phyloP scores from a whole-genome alignment of 2,113 vertebrate genomes.

The Murina feae region DNA sequence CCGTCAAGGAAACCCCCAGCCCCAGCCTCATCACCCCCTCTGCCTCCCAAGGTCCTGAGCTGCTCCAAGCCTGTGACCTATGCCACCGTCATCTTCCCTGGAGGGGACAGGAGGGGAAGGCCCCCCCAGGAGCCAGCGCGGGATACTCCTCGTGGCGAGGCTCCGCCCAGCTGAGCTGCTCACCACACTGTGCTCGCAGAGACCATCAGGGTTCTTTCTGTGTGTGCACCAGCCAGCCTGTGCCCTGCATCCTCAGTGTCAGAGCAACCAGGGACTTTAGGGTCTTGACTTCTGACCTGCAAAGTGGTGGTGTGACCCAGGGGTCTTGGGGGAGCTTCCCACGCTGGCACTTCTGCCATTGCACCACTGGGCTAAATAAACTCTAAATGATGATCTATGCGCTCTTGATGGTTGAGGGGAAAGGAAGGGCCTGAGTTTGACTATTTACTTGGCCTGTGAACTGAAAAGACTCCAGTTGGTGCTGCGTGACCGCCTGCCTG shows the following conservation, averaged over 20 bases:
- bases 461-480: background rate
- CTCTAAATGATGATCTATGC: background rate
- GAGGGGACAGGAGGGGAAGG: background rate
- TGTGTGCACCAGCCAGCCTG: background rate
- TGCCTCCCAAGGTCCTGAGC: slow-evolving; percentile 34
- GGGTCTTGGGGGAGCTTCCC: background rate
- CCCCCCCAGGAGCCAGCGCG: background rate
- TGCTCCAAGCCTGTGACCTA: slow-evolving; percentile 56
- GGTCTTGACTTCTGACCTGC: background rate
- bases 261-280: background rate
- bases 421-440: background rate
- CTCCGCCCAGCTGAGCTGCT: background rate
- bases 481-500: background rate
- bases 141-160: background rate
- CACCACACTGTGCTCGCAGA: background rate
- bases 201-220: background rate
- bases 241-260: too few species aligned
- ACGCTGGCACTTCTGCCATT: background rate
- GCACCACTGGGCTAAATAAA: slow-evolving; percentile 54
- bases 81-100: slow-evolving; percentile 51
- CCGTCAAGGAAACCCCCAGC: background rate
- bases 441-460: background rate
- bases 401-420: background rate
- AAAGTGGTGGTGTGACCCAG: background rate
- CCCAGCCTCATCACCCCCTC: background rate